Conservation (phyloP, 2,797 vertebrate species). For the Hapalemur alaotrensis region DNA sequence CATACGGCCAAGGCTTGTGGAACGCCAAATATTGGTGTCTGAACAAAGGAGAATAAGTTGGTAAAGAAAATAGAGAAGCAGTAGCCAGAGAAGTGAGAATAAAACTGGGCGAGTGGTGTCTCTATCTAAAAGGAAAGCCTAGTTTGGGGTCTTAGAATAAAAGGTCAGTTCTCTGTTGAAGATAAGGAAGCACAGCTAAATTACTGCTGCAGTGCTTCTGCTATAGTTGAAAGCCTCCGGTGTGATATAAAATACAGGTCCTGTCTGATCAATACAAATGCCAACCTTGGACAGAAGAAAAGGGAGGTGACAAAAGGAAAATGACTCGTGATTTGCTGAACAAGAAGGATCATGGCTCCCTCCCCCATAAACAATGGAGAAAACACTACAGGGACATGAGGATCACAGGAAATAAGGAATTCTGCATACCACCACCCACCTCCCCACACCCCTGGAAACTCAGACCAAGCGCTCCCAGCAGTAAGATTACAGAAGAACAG, state of each 20-base stretch:
- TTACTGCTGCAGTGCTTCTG: neutral
- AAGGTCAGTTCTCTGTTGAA: neutral
- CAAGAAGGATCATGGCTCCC: neutral
- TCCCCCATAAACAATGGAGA: neutral
- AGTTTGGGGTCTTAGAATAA: neutral
- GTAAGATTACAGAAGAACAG: neutral
- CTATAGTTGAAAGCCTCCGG: neutral
- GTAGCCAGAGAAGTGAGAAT: too few species aligned
- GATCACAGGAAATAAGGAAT: neutral
- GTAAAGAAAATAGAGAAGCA: too few species aligned
- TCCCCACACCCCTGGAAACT: neutral
- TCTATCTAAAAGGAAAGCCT: neutral
- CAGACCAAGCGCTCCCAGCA: neutral
- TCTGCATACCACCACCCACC: neutral
- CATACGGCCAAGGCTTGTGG: neutral
- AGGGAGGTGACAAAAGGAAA: neutral
- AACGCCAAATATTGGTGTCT: too few species aligned
- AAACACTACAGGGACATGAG: neutral
- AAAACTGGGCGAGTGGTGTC: too few species aligned
- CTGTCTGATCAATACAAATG: neutral
- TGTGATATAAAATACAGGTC: neutral
- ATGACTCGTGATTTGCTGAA: neutral
- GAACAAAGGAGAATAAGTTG: too few species aligned
- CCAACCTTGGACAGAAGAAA: neutral
- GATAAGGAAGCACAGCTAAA: neutral